Conservation (phyloP, 1,140 invertebrate genomes). For the Lanistes nyassanus region DNA sequence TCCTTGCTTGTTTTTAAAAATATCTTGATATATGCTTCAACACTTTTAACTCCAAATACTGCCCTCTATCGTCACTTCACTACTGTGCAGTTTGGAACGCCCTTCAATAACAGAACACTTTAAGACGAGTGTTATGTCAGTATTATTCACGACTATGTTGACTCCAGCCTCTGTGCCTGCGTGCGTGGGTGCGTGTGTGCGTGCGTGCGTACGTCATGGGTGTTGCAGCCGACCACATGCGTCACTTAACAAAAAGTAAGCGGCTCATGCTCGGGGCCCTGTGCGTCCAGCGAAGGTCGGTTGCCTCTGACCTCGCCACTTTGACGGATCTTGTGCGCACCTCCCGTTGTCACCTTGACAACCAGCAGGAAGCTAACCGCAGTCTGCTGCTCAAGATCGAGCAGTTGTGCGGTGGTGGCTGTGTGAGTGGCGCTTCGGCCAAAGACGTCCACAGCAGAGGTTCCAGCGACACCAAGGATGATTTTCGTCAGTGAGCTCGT, state of each 20-base stretch:
- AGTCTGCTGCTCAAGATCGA: slow-evolving; percentile 11
- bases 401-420: not conserved
- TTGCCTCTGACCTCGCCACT: slow-evolving; percentile 8
- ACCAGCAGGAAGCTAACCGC: slow-evolving; percentile 10
- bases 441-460: slow-evolving; percentile 9
- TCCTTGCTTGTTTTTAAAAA: too few relatives aligned
- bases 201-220: too few relatives aligned
- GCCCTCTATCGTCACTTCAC: too few relatives aligned
- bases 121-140: too few relatives aligned
- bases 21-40: too few relatives aligned
- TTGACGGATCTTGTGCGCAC: slow-evolving; percentile 12
- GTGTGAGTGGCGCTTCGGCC: not conserved
- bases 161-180: too few relatives aligned
- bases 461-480: slow-evolving; percentile 10
- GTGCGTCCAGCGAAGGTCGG: not conserved
- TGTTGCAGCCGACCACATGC: not conserved
- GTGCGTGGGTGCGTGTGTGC: too few relatives aligned
- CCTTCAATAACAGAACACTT: too few relatives aligned
- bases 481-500: not conserved
- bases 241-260: not conserved
- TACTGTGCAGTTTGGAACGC: too few relatives aligned
- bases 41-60: too few relatives aligned
- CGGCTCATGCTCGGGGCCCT: not conserved
- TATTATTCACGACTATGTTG: too few relatives aligned
- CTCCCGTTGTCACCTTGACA: slow-evolving; percentile 11